phyloP scores from a whole-genome alignment of 2,888 invertebrate genomes.

The Pseudoips prasinana region DNA sequence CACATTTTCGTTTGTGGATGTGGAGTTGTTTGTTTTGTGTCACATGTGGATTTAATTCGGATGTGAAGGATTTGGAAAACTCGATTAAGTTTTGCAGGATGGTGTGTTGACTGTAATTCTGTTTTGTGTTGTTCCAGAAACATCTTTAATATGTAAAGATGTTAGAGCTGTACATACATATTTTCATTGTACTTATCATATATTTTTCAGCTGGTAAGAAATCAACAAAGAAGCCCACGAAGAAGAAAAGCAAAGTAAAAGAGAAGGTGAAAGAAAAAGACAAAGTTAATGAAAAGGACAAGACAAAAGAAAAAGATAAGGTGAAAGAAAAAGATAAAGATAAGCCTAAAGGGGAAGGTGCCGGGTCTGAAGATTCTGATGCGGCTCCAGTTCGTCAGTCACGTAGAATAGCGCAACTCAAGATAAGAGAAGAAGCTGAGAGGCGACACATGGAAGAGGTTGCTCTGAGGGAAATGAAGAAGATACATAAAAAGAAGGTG shows the following conservation, averaged over 20 bases:
- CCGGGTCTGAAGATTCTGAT: constrained; percentile 51
- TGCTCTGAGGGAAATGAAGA: constrained; percentile 85
- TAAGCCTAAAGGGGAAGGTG: constrained; percentile 25
- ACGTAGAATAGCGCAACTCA: constrained; percentile 92
- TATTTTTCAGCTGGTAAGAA: constrained; percentile 61
- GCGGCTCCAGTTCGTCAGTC: constrained; percentile 87
- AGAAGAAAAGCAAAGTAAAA: constrained; percentile 42
- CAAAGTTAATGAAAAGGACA: constrained; percentile 47
- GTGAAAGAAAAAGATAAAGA: constrained; percentile 33
- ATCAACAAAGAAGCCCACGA: constrained; percentile 55
- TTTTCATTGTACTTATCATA: too few relatives aligned
- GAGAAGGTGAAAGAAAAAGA: constrained; percentile 34
- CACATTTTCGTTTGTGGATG: too few relatives aligned
- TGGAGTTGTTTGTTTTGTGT: too few relatives aligned
- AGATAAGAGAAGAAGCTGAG: constrained; percentile 93
- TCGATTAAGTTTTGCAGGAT: too few relatives aligned
- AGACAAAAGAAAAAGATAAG: constrained; percentile 42
- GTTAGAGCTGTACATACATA: too few relatives aligned
- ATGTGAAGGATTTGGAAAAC: too few relatives aligned
- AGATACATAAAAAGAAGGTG: constrained; percentile 82
- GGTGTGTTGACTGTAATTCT: too few relatives aligned
- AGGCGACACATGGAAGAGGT: constrained; percentile 88
- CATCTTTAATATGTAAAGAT: too few relatives aligned
- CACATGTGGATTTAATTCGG: too few relatives aligned
- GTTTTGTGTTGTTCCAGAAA: too few relatives aligned